phyloP scores from a whole-genome alignment of 2,888 invertebrate species.

The Caenorhabditis parvicauda region DNA sequence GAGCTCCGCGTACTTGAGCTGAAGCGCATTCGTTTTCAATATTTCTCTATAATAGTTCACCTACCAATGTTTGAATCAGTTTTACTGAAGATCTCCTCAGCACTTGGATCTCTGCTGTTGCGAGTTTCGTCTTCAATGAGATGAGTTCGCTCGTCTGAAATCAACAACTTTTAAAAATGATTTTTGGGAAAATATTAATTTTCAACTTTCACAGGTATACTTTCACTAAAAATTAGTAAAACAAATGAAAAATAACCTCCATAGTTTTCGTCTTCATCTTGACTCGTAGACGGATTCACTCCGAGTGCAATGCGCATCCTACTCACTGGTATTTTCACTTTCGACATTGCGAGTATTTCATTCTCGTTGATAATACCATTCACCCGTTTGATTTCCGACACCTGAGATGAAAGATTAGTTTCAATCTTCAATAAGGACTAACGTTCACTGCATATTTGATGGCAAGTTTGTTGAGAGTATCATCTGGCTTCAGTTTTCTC shows the following conservation, averaged over 20 bases:
- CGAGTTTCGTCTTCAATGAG: constrained; percentile 16
- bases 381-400: constrained; percentile 56
- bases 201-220: background rate
- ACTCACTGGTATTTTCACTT: constrained; percentile 54
- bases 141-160: constrained; percentile 19
- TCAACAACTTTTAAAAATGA: constrained; percentile 7
- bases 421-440: constrained; percentile 7
- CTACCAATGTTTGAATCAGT: constrained; percentile 54
- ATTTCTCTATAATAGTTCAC: background rate
- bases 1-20: constrained; percentile 33
- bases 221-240: background rate
- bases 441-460: constrained; percentile 59
- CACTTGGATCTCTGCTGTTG: constrained; percentile 32
- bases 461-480: constrained; percentile 55
- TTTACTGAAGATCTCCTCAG: constrained; percentile 54
- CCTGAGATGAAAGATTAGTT: constrained; percentile 35
- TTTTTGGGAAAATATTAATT: background rate
- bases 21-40: background rate
- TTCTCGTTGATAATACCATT: constrained; percentile 57
- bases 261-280: constrained; percentile 21
- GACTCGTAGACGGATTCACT: constrained; percentile 21
- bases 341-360: constrained; percentile 48
- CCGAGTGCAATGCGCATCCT: constrained; percentile 43
- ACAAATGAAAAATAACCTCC: constrained; percentile 17
- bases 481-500: constrained; percentile 50